Percentiles rank a stretch among this genome's conserved stretches.
Evolutionary conservation across 1,140 invertebrate species (phyloP).

Genomic region (Nautilus pompilius): DNA sequence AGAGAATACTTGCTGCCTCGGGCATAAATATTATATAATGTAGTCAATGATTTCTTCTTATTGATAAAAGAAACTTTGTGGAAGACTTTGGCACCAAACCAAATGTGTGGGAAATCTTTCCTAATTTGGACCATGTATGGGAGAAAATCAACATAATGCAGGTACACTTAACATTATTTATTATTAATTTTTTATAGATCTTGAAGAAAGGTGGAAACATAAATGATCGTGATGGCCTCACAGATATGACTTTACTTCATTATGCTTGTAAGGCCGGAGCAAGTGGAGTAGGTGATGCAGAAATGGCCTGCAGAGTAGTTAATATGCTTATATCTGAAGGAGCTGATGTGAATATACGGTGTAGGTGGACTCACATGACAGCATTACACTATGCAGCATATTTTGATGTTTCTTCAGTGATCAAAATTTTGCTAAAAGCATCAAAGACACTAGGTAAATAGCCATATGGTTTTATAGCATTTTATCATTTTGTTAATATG

Average conservation of each 20-base stretch:
- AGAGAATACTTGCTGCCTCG: too few relatives aligned
- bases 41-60: too few relatives aligned
- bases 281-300: conserved; percentile 58
- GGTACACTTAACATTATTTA: too few relatives aligned
- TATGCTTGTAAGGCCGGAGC: conserved; percentile 62
- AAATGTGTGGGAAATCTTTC: too few relatives aligned
- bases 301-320: conserved; percentile 42
- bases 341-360: conserved; percentile 58
- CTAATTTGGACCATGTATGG: too few relatives aligned
- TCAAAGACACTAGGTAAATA: conserved; percentile 49
- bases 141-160: too few relatives aligned
- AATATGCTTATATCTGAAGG: conserved; percentile 53
- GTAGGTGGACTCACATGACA: conserved; percentile 63
- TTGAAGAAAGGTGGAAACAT: conserved; percentile 57
- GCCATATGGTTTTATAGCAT: too few relatives aligned
- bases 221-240: conserved; percentile 61
- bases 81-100: too few relatives aligned
- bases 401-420: conserved; percentile 60
- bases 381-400: conserved; percentile 62
- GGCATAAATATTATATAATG: too few relatives aligned
- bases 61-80: too few relatives aligned
- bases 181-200: conserved; percentile 54
- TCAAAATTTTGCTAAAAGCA: conserved; percentile 55
- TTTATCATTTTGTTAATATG: too few relatives aligned
- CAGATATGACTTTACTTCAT: conserved; percentile 63